Conservation (phyloP, 2,888 invertebrate genomes). For the Philonicus albiceps region DNA sequence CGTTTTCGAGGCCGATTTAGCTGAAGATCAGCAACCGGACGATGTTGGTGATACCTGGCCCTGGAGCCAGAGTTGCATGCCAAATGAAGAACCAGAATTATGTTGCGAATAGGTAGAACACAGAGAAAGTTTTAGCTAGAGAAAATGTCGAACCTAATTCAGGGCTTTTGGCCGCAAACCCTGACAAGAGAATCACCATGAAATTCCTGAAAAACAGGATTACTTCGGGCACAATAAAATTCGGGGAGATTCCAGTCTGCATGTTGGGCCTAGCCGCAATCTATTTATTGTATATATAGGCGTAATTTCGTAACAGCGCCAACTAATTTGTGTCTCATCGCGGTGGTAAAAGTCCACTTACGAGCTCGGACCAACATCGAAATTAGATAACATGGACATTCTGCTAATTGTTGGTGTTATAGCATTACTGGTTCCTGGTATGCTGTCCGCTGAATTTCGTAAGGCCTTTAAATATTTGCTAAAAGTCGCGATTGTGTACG, state of each 20-base stretch:
- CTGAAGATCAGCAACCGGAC: not conserved
- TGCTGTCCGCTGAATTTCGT: not conserved
- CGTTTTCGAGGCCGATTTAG: not conserved
- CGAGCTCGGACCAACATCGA: not conserved
- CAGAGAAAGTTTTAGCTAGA: slow-evolving; percentile 7
- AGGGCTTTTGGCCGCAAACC: not conserved
- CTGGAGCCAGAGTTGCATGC: not conserved
- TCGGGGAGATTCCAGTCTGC: not conserved
- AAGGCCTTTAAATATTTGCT: not conserved
- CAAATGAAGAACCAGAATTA: not conserved
- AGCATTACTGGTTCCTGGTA: not conserved
- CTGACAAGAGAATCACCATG: slow-evolving; percentile 28
- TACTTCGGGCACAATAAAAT: slow-evolving; percentile 16
- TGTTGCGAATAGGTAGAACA: not conserved
- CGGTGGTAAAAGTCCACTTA: not conserved
- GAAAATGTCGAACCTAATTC: not conserved
- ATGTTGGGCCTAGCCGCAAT: not conserved
- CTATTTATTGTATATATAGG: slow-evolving; percentile 6
- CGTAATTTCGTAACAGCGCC: slow-evolving; percentile 14
- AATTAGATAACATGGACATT: slow-evolving; percentile 1
- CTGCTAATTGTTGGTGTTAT: not conserved
- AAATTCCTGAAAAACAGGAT: slow-evolving; percentile 38
- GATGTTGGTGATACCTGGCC: not conserved
- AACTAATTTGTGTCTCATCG: slow-evolving; percentile 11
- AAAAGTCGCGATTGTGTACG: not conserved